Base-by-base conservation (phyloP, 2,113 vertebrate genomes). In the Xyrauchen texanus region DNA sequence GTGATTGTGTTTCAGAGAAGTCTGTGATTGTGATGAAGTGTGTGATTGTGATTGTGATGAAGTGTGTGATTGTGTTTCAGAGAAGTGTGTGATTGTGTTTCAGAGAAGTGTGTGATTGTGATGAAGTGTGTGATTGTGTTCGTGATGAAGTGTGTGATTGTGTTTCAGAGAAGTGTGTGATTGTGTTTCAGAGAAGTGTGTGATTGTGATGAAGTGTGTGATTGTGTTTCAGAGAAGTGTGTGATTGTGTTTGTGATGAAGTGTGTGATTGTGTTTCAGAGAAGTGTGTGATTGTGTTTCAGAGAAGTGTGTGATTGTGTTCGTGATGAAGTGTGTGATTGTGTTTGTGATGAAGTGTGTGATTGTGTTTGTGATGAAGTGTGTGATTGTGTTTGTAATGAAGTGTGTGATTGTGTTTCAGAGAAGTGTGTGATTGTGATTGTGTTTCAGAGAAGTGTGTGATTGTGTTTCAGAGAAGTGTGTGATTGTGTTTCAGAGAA, bases 381-480 rank as follows among this genome's bases (percentile, higher is more conserved):
- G n/a, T n/a, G n/a, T 34, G 21, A 34, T 34, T 34, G 21, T 34
- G 21, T 34, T 34, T 1, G 1, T 34, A 34, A 3, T 34, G 21
- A 34, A 1, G 21, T 3, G 3, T 34, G 9, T 7, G 46, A 58
- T 3, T 10, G 2, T 55, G 8, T 47, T 8, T 6, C 7, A 11
- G 7, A 3, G 77, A 12, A 5, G 12, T 46, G 5, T n/a, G n/a
- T n/a, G n/a, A n/a, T n/a, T 70, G n/a, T 83, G 72, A 64, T 0
- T 9, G 65, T 85, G 85, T 86, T 87, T 4, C 82, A 98, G 96
- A 94, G 1, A 97, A 94, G 82, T 95, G 92, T n/a, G n/a, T 34
- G 21, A 34, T 34, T 34, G 21, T 34, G 21, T 34, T 34, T 1
- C 3, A 34, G 21, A 1, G 21, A 34, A 1, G 21, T 3, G 3